These are phyloP conservation scores for Myopa tessellatipennis DNA, from an alignment of 2,888 invertebrate species.

Conservation along the genomic window DNA sequence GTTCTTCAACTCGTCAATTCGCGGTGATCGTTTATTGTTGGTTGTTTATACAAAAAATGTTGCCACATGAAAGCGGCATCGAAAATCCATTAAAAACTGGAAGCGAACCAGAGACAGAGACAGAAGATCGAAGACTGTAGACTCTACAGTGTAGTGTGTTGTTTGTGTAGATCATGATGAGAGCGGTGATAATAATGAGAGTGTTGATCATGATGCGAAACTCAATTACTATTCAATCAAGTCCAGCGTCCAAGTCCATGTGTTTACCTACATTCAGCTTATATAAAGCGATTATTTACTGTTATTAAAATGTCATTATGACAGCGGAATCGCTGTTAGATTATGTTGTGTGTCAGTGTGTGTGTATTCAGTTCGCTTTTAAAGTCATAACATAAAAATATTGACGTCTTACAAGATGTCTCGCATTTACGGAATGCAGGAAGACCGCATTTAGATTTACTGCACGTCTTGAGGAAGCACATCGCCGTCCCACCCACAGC, in stretches of 20 bases:
- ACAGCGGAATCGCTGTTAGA: neutral
- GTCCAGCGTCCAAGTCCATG: no score
- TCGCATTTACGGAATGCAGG: neutral
- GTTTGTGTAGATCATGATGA: neutral
- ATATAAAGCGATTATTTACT: constrained; percentile 17
- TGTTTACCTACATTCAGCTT: neutral
- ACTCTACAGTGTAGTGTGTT: neutral
- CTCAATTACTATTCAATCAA: constrained; percentile 34
- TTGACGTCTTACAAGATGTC: neutral
- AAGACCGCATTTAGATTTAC: constrained; percentile 5
- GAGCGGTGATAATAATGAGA: constrained; percentile 3
- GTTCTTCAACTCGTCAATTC: constrained; percentile 22
- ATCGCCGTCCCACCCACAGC: constrained; percentile 10
- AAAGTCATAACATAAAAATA: neutral
- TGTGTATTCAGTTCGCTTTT: neutral
- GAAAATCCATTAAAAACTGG: neutral
- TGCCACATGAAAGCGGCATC: neutral
- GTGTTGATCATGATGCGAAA: neutral
- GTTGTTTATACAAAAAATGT: neutral
- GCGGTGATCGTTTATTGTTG: constrained; percentile 20
- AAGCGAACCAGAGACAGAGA: neutral
- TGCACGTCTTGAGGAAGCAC: neutral
- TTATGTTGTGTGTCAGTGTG: neutral
- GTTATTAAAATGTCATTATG: constrained; percentile 34
- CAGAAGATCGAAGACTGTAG: neutral